phyloP scores from a whole-genome alignment of 2,888 invertebrate genomes.

The Fabriciana adippe region DNA sequence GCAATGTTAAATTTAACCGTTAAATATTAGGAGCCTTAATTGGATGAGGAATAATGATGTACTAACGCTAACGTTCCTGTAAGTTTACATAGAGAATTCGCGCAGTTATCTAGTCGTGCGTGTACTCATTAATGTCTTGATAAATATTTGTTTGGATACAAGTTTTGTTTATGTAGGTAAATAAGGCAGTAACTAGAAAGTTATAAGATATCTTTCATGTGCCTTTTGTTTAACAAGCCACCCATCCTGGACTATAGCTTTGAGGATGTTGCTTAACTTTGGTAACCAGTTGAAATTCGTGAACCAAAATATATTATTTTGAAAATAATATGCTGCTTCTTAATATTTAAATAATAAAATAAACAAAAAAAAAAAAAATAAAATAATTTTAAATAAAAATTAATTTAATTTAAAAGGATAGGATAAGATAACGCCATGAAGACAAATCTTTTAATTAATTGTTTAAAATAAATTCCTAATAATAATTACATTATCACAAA shows the following conservation, averaged over 20 bases:
- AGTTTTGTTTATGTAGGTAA: background rate
- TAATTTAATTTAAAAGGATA: too few relatives aligned
- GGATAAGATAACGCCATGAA: too few relatives aligned
- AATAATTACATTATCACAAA: conserved; percentile 12
- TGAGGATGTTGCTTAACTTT: too few relatives aligned
- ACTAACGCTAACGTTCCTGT: conserved; percentile 22
- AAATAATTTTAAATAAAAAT: too few relatives aligned
- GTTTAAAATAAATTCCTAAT: background rate
- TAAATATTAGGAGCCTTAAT: conserved; percentile 59
- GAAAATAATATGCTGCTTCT: too few relatives aligned
- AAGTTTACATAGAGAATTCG: conserved; percentile 31
- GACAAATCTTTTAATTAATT: too few relatives aligned
- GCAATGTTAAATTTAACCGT: conserved; percentile 58
- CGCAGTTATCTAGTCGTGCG: background rate
- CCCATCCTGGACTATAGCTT: too few relatives aligned
- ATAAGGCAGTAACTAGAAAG: background rate
- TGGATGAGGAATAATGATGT: conserved; percentile 55
- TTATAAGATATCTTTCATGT: background rate
- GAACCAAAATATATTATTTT: too few relatives aligned
- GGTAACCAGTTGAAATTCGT: too few relatives aligned
- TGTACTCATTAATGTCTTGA: conserved; percentile 6
- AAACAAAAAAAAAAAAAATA: too few relatives aligned
- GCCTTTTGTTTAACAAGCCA: too few relatives aligned
- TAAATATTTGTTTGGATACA: background rate
- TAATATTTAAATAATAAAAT: too few relatives aligned